Base-by-base conservation (phyloP, 1,140 invertebrate genomes). In the Lineus longissimus region DNA sequence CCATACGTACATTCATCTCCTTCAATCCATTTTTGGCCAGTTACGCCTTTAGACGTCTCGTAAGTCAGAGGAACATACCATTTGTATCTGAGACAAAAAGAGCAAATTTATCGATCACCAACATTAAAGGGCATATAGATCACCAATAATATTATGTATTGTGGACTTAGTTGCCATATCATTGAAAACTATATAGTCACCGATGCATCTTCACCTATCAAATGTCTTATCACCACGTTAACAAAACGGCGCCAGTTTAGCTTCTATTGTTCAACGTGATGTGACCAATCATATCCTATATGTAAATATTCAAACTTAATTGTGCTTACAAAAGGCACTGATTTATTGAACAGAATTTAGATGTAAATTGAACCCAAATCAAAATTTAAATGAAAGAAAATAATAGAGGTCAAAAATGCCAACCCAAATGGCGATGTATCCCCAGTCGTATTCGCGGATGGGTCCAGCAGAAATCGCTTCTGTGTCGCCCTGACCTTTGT, bases 31-130 rank as follows among this genome's bases (percentile, higher is more conserved):
- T 55, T 40, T 13, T 36, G 22, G 1, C 65, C 70, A 30, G n/a
- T 59, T 9, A 2, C 17, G 59, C 84, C 83, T 63, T 77, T 76
- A 61, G 85, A 87, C 0, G 89, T 90, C 33, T 86, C 84, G 69
- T 90, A 93, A 0, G 89, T 90, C 6, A 95, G 85, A 9, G 91
- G 91, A 40, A 95, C 86, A 54, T 88, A 90, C 92, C 92, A 95
- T 69, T 68, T 72, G 56, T 81, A 81, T 22, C 79, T 81, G 60
- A n/a, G 70, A 66, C 25, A 31, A 69, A n/a, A n/a, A n/a, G n/a
- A n/a, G n/a, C n/a, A n/a, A n/a, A n/a, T n/a, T n/a, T n/a, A n/a
- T n/a, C n/a, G n/a, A n/a, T n/a, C n/a, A n/a, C n/a, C n/a, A n/a
- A n/a, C n/a, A n/a, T n/a, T n/a, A n/a, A n/a, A n/a, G n/a, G n/a